Evolutionary conservation across 1,140 invertebrate genomes (phyloP), one percentile per base, ranked within the genome.

Genomic region (Drosophila paulistorum): DNA sequence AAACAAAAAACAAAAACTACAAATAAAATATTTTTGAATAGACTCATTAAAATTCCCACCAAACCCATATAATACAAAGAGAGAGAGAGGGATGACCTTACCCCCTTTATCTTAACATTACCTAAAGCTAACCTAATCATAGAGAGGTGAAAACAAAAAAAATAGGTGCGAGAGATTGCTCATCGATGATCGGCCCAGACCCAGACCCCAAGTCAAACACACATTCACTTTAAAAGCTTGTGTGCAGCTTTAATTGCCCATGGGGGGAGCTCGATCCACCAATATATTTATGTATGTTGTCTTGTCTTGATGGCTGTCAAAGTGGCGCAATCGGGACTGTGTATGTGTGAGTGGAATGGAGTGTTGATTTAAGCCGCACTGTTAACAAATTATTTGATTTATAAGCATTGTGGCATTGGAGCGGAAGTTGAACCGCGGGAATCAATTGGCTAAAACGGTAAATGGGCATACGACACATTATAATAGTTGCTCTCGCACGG

Each of bases 181-280:
- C 73, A 60, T 76, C 74, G 74, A 48, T 60, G 66, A 51, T 62
- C 58, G 54, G 39, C 59, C 68, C 17, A 51, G 45, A 51, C 17
- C 17, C 9, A 51, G 45, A 51, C 17, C 45, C 17, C 17, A 10
- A 51, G 17, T 23, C 20, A 20, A 20, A 20, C 45, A 51, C 20
- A 51, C 83, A 86, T 86, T 86, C 82, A 87, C 82, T 87, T 86
- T 79, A 75, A 69, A 76, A 76, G 74, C 45, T 83, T 79, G 82
- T 79, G 82, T 85, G 82, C 82, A 87, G 65, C 71, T 76, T 87
- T 87, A 87, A 87, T 87, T 86, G 82, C 79, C 83, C 68, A 79
- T 67, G 83, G 83, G 79, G 76, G 61, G 37, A 10, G 37, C 37
- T 67, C 75, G 71, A 80, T 23, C 14, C 9, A 10, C 35, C 17